Base-by-base conservation (phyloP, 1,140 invertebrate species). In the Aethina tumida region DNA sequence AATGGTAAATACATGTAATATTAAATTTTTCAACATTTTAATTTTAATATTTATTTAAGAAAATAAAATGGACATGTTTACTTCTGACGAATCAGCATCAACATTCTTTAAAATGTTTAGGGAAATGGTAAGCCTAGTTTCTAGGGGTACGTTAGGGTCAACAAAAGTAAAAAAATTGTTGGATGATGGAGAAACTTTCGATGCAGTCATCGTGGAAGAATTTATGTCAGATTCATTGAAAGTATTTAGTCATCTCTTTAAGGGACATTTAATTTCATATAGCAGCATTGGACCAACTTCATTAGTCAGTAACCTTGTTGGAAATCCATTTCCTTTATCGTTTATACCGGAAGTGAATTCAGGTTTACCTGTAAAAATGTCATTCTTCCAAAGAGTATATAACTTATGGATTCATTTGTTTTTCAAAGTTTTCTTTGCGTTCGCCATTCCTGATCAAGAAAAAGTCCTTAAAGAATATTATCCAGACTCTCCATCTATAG, bases 161-260 rank as follows among this genome's bases (percentile, higher is more conserved):
- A 26, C 39, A 5, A 29, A 39, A 10, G n/a, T 43, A 10, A 29
- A 39, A 8, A 26, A 34, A 17, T 39, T 26, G 8, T 21, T 43
- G n/a, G n/a, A n/a, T n/a, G n/a, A n/a, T n/a, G n/a, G n/a, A n/a
- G 59, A 67, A 38, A 59, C 62, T 15, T 68, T 53, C 35, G 66
- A 68, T 52, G 30, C 64, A 0, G 57, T 68, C 5, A 45, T 68
- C 5, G 39, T 60, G 7, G 63, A 65, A 21, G 42, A 56, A 5
- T 65, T 68, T 30, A 59, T 64, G 22, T 63, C 62, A 10, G 64
- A 68, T 25, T 62, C 60, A 2, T 35, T 62, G 9, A 30, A 59
- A 6, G 58, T 56, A 8, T 32, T 67, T 16, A 58, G 58, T 4
- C 37, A 63, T 16, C 43, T 54, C 22, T 59, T 60, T 24, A 53